Base-by-base conservation (phyloP, 2,797 vertebrate genomes). In the Enteromius anoplus region DNA sequence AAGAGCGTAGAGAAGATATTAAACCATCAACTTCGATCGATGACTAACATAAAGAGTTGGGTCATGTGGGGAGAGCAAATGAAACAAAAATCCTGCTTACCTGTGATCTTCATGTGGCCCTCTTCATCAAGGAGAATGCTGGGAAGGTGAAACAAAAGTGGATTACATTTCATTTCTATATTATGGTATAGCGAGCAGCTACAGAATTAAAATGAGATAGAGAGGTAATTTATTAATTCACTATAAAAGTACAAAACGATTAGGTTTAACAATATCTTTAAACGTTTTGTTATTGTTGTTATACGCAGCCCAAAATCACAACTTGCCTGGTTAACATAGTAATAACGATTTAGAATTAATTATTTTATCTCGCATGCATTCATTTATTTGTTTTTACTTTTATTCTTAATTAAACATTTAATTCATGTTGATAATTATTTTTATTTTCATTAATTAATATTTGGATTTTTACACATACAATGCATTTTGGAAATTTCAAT, bases 41-140 rank as follows among this genome's bases (percentile, higher is more conserved):
- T 49, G 76, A 26, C 10, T 68, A 68, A n/a, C 40, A 17, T 80
- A 47, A 8, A 73, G 15, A 82, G 8, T 64, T 55, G 62, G 6
- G 3, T 34, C 32, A 69, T 15, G 75, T 73, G 40, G 40, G 29
- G 6, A 21, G 15, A 34, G 19, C 2, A 47, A 70, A 55, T 51
- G 2, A 55, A 19, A 5, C 60, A 32, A 68, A 19, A 21, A 37
- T 37, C 62, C 40, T n/a, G 86, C 94, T 78, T 86, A 98, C 98
- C 98, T 88, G 98, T 99, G 89, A 99, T 96, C 88, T 98, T 98
- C 85, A 99, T 97, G 86, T 99, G 96, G 1, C 98, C 98, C 62
- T 98, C 97, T 93, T 99, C 97, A 86, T 99, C 97, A 86, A 99
- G 94, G 86, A 99, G 97, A 93, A 99, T 98, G 88, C 97, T 99